phyloP scores from a whole-genome alignment of 1,140 invertebrate species.

The Drosophila parvula region DNA sequence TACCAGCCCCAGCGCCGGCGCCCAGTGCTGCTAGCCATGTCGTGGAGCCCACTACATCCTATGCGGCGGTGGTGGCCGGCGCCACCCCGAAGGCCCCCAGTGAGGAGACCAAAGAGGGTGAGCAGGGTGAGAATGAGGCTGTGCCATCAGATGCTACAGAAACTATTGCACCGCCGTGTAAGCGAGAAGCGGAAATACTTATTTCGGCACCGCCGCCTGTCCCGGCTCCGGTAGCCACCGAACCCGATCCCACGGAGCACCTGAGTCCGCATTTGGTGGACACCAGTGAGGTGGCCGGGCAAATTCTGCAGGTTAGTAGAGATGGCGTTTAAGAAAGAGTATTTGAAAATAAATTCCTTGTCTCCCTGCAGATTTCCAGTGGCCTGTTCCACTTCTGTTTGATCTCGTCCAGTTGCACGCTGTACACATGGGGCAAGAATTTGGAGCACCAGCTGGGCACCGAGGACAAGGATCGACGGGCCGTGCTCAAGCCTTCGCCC shows the following conservation, averaged over 20 bases:
- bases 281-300: conserved; percentile 86
- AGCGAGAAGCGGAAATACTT: conserved; percentile 10
- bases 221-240: conserved; percentile 33
- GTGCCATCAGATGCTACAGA: conserved; percentile 57
- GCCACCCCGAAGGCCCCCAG: conserved; percentile 51
- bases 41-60: conserved; percentile 66
- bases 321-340: too few relatives aligned
- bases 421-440: conserved; percentile 89
- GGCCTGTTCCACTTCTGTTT: conserved; percentile 88
- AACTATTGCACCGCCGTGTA: conserved; percentile 17
- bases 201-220: conserved; percentile 8
- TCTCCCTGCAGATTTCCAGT: conserved; percentile 85
- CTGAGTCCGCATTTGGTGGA: conserved; percentile 86
- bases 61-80: conserved; percentile 68
- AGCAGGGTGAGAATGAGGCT: conserved; percentile 43
- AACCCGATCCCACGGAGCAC: conserved; percentile 84
- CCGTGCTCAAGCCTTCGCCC: conserved; percentile 81
- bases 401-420: conserved; percentile 86
- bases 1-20: conserved; percentile 22
- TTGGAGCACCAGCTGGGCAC: conserved; percentile 88
- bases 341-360: neutral
- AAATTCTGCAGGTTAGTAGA: conserved; percentile 85
- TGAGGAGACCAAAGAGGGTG: conserved; percentile 59
- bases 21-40: conserved; percentile 24
- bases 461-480: conserved; percentile 85